Percentiles rank a stretch among this genome's conserved stretches.
These are phyloP conservation scores for Gymnocephalus cernua DNA, from an alignment of 2,113 vertebrate genomes.

Conservation along the genomic window DNA sequence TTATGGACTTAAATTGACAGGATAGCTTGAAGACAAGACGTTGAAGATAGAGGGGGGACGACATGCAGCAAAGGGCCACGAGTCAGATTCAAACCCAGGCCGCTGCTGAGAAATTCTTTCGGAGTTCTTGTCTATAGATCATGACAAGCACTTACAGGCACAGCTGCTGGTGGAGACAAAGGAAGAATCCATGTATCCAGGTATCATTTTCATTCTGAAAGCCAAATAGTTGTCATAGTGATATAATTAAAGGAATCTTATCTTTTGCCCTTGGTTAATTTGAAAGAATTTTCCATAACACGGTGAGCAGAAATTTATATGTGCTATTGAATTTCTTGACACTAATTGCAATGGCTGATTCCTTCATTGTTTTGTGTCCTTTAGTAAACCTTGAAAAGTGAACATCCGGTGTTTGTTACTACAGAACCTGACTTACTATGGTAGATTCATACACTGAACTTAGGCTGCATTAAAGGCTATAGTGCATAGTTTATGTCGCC, in stretches of 20 bases:
- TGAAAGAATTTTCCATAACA: constrained; percentile 17
- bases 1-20: too few relatives aligned
- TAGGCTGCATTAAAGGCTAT: too few relatives aligned
- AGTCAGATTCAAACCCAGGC: too few relatives aligned
- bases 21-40: too few relatives aligned
- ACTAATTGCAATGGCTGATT: constrained; percentile 24
- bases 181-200: background rate
- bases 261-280: constrained; percentile 42
- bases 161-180: background rate
- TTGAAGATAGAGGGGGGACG: too few relatives aligned
- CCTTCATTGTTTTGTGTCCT: constrained; percentile 16
- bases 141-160: background rate
- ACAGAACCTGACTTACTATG: background rate
- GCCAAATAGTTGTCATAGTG: constrained; percentile 19
- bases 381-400: constrained; percentile 29
- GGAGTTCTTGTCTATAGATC: background rate
- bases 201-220: constrained; percentile 19
- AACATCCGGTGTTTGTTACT: constrained; percentile 6
- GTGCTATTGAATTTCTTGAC: constrained; percentile 20
- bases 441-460: background rate
- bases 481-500: too few relatives aligned
- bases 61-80: too few relatives aligned
- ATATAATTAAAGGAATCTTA: constrained; percentile 27
- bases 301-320: constrained; percentile 18
- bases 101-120: background rate